These are phyloP conservation scores for Lepidocyrtinus sp. DNA, from an alignment of 2,888 invertebrate genomes.

Conservation along the genomic window DNA sequence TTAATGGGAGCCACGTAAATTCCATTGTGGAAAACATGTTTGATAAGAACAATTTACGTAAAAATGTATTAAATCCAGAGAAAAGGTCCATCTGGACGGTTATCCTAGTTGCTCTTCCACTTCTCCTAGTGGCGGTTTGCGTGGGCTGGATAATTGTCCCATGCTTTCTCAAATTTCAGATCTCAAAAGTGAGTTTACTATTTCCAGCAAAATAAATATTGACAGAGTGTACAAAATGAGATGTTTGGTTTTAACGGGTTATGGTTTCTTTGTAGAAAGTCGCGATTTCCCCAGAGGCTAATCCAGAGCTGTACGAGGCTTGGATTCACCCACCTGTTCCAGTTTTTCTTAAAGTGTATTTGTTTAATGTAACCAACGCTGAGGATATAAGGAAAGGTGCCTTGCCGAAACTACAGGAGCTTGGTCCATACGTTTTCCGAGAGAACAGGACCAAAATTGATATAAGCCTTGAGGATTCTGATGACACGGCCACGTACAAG, in stretches of 20 bases:
- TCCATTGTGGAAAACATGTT: too few relatives aligned
- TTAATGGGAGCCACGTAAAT: too few relatives aligned
- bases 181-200: background rate
- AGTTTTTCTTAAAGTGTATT: constrained; percentile 50
- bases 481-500: constrained; percentile 29
- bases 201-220: too few relatives aligned
- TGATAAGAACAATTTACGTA: too few relatives aligned
- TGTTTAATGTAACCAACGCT: constrained; percentile 62
- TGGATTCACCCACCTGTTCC: constrained; percentile 48
- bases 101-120: too few relatives aligned
- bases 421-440: constrained; percentile 58
- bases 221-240: too few relatives aligned
- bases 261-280: constrained; percentile 30
- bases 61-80: too few relatives aligned
- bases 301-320: constrained; percentile 34
- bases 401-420: constrained; percentile 47
- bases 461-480: background rate
- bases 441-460: constrained; percentile 40
- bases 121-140: background rate
- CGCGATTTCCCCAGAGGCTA: constrained; percentile 32
- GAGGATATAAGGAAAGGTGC: constrained; percentile 44
- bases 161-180: background rate
- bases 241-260: too few relatives aligned
- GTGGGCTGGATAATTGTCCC: background rate
- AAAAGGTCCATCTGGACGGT: too few relatives aligned